phyloP scores from a whole-genome alignment of 2,797 vertebrate species.

The Manis pentadactyla region DNA sequence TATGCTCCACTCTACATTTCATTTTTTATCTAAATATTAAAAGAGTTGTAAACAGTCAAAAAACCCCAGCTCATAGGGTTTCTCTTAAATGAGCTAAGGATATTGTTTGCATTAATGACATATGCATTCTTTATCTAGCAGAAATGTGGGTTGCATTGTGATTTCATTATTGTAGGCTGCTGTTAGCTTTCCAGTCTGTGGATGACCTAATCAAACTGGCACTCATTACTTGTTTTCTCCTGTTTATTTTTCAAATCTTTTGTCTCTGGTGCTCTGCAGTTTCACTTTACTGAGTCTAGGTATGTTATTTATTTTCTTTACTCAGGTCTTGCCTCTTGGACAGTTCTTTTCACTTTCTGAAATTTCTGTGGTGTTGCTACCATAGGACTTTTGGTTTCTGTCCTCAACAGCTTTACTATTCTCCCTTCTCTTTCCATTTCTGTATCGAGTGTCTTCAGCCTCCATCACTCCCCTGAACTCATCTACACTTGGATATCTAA shows the following conservation, averaged over 20 bases:
- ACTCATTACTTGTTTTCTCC: not conserved
- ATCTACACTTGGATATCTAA: not conserved
- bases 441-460: not conserved
- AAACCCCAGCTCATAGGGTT: not conserved
- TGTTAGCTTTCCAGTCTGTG: not conserved
- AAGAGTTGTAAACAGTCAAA: not conserved
- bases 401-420: not conserved
- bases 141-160: not conserved
- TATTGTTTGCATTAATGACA: not conserved
- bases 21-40: slow-evolving; percentile 12
- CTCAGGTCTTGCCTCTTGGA: not conserved
- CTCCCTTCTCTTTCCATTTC: not conserved
- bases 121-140: not conserved
- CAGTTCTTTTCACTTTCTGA: not conserved
- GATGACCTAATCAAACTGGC: not conserved
- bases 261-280: not conserved
- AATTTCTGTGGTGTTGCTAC: not conserved
- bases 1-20: not conserved
- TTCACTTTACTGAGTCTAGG: not conserved
- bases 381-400: not conserved
- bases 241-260: not conserved
- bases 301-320: not conserved
- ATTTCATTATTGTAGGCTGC: not conserved
- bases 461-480: not conserved
- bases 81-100: not conserved